Evolutionary conservation across 2,797 vertebrate genomes (phyloP).

Genomic region (Erethizon dorsatum): DNA sequence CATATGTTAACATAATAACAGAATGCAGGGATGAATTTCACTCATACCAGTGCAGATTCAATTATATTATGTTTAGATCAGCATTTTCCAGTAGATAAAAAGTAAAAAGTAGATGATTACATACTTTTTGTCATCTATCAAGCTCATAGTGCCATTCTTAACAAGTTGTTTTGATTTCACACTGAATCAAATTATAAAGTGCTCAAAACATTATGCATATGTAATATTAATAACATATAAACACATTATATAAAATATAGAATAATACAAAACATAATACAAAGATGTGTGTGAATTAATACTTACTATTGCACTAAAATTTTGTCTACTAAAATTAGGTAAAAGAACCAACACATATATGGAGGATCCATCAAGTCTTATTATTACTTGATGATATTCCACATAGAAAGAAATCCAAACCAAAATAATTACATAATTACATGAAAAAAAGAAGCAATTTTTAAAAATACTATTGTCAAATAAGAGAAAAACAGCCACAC

Average conservation of each 20-base stretch:
- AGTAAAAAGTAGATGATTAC: background rate
- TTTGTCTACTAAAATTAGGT: constrained; percentile 20
- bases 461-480: background rate
- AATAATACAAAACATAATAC: background rate
- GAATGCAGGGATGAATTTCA: background rate
- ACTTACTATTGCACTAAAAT: background rate
- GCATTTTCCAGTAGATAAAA: background rate
- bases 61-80: background rate
- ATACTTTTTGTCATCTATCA: background rate
- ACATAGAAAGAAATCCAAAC: background rate
- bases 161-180: constrained; percentile 1
- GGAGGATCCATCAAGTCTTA: background rate
- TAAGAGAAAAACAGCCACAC: background rate
- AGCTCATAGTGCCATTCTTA: background rate
- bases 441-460: background rate
- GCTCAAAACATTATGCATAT: background rate
- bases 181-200: background rate
- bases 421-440: background rate
- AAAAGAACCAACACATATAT: background rate
- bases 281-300: background rate
- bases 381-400: background rate
- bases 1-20: background rate
- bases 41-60: background rate
- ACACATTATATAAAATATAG: background rate
- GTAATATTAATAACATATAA: background rate